Percentiles rank a stretch among this genome's conserved stretches.
phyloP scores from a whole-genome alignment of 2,888 invertebrate genomes.

The Conus canariensis region DNA sequence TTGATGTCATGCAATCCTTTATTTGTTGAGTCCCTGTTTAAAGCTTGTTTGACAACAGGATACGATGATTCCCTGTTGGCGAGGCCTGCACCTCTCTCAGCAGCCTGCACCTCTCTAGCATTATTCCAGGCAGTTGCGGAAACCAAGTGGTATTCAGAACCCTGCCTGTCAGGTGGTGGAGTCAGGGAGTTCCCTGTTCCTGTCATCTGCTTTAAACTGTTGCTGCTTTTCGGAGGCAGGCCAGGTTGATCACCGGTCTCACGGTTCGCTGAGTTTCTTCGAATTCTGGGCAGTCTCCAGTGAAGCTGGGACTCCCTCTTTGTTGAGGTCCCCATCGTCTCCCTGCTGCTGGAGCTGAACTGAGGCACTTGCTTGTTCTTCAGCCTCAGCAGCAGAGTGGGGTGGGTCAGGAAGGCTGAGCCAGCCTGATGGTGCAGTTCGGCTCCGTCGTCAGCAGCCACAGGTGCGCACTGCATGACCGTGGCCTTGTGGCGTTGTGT shows the following conservation, averaged over 20 bases:
- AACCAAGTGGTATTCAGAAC: not conserved
- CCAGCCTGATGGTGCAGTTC: not conserved
- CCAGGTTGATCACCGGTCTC: not conserved
- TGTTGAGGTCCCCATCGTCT: not conserved
- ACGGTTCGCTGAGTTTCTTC: not conserved
- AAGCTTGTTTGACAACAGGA: not conserved
- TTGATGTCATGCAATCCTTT: not conserved
- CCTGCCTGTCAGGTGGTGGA: not conserved
- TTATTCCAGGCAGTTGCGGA: not conserved
- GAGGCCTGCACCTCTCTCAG: not conserved
- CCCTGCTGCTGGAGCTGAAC: not conserved
- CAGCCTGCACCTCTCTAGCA: not conserved
- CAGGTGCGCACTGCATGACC: not conserved
- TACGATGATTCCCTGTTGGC: not conserved
- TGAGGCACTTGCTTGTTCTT: not conserved
- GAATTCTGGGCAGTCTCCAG: not conserved
- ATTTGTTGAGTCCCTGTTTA: not conserved
- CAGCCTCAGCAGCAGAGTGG: not conserved
- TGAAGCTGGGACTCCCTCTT: not conserved
- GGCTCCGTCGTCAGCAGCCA: not conserved
- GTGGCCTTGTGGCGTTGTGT: not conserved
- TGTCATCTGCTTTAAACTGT: not conserved
- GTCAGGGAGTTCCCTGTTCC: no score
- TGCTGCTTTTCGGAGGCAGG: not conserved
- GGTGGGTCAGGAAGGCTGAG: not conserved